These are phyloP conservation scores for Thunnus thynnus DNA, from an alignment of 2,113 vertebrate species.

Conservation along the genomic window DNA sequence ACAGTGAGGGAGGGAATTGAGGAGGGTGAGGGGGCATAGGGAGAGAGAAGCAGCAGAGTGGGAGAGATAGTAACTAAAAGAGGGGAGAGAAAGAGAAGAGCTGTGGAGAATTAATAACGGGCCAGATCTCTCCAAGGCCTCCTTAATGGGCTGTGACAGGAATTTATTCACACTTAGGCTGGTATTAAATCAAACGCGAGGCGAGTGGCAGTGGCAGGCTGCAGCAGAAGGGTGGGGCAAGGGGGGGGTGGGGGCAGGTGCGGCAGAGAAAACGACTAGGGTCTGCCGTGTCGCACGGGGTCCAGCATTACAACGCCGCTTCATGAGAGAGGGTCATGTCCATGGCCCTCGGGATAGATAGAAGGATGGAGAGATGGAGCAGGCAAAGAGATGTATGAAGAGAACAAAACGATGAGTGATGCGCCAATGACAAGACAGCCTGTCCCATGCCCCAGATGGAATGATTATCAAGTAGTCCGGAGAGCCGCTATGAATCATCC, in stretches of 20 bases:
- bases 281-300: slow-evolving; percentile 48
- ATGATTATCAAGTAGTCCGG: slow-evolving; percentile 77
- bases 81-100: slow-evolving; percentile 68
- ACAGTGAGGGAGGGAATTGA: slow-evolving; percentile 32
- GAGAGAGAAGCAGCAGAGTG: slow-evolving; percentile 50
- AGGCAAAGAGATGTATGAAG: slow-evolving; percentile 19
- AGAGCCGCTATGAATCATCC: slow-evolving; percentile 76
- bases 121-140: slow-evolving; percentile 87
- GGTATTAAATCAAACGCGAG: slow-evolving; percentile 86
- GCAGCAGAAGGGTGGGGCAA: slow-evolving; percentile 63
- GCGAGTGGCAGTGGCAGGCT: slow-evolving; percentile 76
- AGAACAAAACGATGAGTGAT: slow-evolving; percentile 75
- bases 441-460: slow-evolving; percentile 78
- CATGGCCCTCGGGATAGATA: slow-evolving; percentile 38
- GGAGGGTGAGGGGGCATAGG: slow-evolving; percentile 30
- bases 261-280: slow-evolving; percentile 21
- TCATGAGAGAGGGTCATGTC: slow-evolving; percentile 54
- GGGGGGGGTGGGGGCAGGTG: slow-evolving; percentile 14
- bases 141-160: slow-evolving; percentile 88
- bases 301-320: slow-evolving; percentile 36
- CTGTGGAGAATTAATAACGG: slow-evolving; percentile 87
- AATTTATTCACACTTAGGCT: slow-evolving; percentile 89
- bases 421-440: slow-evolving; percentile 62
- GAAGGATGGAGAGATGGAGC: slow-evolving; percentile 32
- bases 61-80: slow-evolving; percentile 66